phyloP scores from a whole-genome alignment of 2,113 vertebrate genomes.

The Amphiprion ocellaris region DNA sequence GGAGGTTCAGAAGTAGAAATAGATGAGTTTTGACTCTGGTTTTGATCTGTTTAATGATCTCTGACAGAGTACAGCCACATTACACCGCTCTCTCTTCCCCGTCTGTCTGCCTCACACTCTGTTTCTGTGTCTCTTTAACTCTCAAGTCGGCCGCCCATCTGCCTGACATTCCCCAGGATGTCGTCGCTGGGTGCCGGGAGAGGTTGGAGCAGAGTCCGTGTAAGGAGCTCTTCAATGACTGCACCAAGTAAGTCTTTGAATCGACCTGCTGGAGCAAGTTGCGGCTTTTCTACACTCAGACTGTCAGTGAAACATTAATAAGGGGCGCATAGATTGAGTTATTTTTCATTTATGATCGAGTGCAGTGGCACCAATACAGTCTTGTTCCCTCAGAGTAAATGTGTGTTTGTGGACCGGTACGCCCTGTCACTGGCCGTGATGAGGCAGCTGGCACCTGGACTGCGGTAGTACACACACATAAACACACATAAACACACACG shows the following conservation, averaged over 20 bases:
- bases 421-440: slow-evolving; percentile 66
- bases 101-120: background rate
- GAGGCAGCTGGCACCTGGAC: slow-evolving; percentile 75
- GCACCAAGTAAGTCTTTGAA: slow-evolving; percentile 85
- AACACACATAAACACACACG: slow-evolving; percentile 35
- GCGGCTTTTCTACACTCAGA: background rate
- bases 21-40: no score
- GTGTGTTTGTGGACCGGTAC: slow-evolving; percentile 45
- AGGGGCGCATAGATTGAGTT: no score
- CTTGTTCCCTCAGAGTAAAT: slow-evolving; percentile 35
- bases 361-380: slow-evolving; percentile 21
- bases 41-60: no score
- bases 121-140: slow-evolving; percentile 34
- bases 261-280: background rate
- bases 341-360: background rate
- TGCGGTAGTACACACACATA: slow-evolving; percentile 31
- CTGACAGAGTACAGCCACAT: no score
- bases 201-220: slow-evolving; percentile 87
- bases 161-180: slow-evolving; percentile 87
- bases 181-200: slow-evolving; percentile 85
- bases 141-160: slow-evolving; percentile 84
- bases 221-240: slow-evolving; percentile 91
- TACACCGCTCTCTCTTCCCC: background rate
- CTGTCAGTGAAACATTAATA: background rate
- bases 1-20: no score